These are phyloP conservation scores for Australoheros facetus DNA, from an alignment of 2,797 vertebrate species.

Conservation along the genomic window DNA sequence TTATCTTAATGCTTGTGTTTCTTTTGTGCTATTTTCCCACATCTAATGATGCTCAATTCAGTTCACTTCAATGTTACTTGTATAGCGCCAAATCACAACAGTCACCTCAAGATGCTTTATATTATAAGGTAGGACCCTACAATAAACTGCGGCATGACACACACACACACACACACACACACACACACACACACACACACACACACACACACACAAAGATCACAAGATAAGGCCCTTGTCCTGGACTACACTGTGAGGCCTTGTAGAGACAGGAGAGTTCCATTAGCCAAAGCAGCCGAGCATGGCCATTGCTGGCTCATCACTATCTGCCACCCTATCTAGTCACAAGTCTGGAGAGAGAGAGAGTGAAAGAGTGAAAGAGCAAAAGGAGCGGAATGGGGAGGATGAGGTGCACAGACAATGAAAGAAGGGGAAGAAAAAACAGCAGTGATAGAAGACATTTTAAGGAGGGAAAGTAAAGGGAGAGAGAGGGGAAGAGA, in stretches of 20 bases:
- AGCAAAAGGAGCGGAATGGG: neutral
- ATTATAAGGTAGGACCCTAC: too few relatives aligned
- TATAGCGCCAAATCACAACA: too few relatives aligned
- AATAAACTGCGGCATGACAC: neutral
- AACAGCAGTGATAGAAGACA: conserved; percentile 27
- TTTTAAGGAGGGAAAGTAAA: conserved; percentile 23
- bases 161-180: conserved; percentile 20
- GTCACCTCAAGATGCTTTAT: too few relatives aligned
- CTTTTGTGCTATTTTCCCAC: neutral
- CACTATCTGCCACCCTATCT: conserved; percentile 69
- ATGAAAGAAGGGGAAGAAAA: conserved; percentile 28
- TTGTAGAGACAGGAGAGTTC: conserved; percentile 74
- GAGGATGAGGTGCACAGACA: conserved; percentile 22
- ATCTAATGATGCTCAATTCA: neutral
- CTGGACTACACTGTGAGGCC: conserved; percentile 64
- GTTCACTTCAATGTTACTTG: too few relatives aligned
- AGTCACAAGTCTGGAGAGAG: conserved; percentile 47
- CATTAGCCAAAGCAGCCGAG: conserved; percentile 76
- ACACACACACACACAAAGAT: conserved; percentile 23
- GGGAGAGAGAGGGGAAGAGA: neutral
- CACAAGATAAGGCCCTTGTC: conserved; percentile 56
- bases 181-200: neutral
- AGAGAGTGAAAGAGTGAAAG: neutral
- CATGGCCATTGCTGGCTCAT: conserved; percentile 79
- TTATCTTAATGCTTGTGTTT: neutral